Percentiles rank a stretch among this genome's conserved stretches.
Conservation (phyloP, 2,113 vertebrate species). For the Peromyscus polionotus region DNA sequence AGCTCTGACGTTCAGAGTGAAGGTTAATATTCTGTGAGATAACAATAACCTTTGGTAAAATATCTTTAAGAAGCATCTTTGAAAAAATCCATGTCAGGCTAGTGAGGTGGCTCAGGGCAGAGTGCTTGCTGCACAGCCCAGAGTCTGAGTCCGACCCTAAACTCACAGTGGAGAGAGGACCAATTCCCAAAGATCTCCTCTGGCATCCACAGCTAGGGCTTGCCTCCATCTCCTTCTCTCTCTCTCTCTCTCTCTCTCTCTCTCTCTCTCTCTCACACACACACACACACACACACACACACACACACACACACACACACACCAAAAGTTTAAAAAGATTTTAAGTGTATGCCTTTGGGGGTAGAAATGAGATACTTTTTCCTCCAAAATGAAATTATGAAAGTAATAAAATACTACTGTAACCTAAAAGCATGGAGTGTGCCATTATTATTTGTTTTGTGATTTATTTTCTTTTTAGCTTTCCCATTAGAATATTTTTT, state of each 20-base stretch:
- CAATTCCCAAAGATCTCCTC: not conserved
- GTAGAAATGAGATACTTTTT: constrained; percentile 14
- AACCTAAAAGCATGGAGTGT: not conserved
- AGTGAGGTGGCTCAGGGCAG: not conserved
- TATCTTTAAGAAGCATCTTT: not conserved
- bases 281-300: not conserved
- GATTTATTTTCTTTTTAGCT: constrained; percentile 3
- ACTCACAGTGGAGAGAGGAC: not conserved
- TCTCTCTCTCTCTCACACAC: not conserved
- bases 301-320: not conserved
- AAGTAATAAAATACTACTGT: constrained; percentile 40
- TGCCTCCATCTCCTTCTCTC: not conserved
- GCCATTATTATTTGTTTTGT: not conserved
- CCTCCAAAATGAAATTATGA: constrained; percentile 38
- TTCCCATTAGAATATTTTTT: constrained; percentile 14
- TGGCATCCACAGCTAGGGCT: not conserved
- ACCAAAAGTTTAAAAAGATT: not conserved
- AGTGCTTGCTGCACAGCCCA: not conserved
- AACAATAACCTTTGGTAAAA: constrained; percentile 44
- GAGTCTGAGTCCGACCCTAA: no score
- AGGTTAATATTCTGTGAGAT: constrained; percentile 29
- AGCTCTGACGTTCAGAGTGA: constrained; percentile 1
- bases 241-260: not conserved
- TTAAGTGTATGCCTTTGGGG: not conserved
- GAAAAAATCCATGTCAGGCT: not conserved